Evolutionary conservation across 2,888 invertebrate species (phyloP).

Genomic region (Sphaerophoria taeniata): DNA sequence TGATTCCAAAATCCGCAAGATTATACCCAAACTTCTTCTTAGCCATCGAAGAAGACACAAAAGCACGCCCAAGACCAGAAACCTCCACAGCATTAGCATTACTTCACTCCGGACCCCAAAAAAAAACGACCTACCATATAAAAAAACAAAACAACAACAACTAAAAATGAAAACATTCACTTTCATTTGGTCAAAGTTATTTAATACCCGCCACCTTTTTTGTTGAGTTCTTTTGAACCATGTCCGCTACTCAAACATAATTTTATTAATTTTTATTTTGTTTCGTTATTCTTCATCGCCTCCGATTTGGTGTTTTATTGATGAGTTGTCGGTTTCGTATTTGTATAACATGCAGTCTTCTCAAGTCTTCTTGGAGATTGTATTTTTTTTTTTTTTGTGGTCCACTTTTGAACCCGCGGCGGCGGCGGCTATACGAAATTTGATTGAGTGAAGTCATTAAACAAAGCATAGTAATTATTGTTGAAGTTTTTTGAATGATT

Average conservation of each 20-base stretch:
- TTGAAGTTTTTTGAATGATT: constrained; percentile 34
- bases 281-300: constrained; percentile 16
- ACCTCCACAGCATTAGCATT: constrained; percentile 59
- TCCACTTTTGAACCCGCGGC: constrained; percentile 33
- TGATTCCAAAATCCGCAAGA: constrained; percentile 66
- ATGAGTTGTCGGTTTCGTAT: constrained; percentile 37
- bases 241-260: constrained; percentile 40
- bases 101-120: constrained; percentile 52
- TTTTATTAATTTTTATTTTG: constrained; percentile 34
- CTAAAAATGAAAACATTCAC: constrained; percentile 62
- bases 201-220: constrained; percentile 52
- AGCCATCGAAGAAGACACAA: constrained; percentile 53
- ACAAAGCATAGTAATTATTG: constrained; percentile 40
- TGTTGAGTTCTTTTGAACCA: constrained; percentile 41
- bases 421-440: constrained; percentile 25
- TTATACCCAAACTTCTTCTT: constrained; percentile 71
- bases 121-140: constrained; percentile 25
- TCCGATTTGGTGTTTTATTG: constrained; percentile 37
- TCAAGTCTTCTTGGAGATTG: constrained; percentile 23
- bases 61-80: constrained; percentile 46
- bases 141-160: constrained; percentile 17
- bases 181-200: constrained; percentile 71
- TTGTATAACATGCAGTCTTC: constrained; percentile 26
- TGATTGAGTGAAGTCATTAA: constrained; percentile 47
- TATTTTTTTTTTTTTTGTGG: constrained; percentile 31